These are phyloP conservation scores for Candoia aspera DNA, from an alignment of 2,113 vertebrate genomes.

Conservation along the genomic window DNA sequence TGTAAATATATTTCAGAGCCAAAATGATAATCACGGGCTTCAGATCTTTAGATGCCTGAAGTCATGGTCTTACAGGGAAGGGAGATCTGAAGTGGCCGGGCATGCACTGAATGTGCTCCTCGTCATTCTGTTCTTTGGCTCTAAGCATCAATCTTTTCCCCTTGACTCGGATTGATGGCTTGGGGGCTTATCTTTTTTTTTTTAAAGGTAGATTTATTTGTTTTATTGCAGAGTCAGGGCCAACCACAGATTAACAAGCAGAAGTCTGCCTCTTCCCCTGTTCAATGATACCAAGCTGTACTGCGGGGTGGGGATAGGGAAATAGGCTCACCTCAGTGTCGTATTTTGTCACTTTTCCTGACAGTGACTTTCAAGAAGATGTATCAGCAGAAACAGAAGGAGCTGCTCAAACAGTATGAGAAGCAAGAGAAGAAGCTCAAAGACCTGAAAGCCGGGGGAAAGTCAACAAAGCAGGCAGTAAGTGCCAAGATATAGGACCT, in stretches of 20 bases:
- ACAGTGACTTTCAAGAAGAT: slow-evolving; percentile 94
- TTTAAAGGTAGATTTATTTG: neutral
- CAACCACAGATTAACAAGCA: neutral
- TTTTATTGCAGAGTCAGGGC: neutral
- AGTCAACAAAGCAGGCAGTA: slow-evolving; percentile 91
- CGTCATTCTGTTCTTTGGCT: too few relatives aligned
- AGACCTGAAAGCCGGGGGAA: slow-evolving; percentile 89
- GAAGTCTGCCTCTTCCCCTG: neutral
- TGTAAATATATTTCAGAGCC: too few relatives aligned
- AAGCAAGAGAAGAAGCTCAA: slow-evolving; percentile 92
- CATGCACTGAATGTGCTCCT: too few relatives aligned
- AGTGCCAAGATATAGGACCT: slow-evolving; percentile 40
- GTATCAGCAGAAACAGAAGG: slow-evolving; percentile 93
- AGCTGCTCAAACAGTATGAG: slow-evolving; percentile 89
- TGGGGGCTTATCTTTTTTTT: too few relatives aligned
- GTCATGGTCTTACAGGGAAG: neutral
- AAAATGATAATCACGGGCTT: too few relatives aligned
- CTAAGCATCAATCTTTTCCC: too few relatives aligned
- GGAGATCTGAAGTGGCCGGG: neutral
- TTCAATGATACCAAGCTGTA: neutral
- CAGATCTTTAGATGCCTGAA: too few relatives aligned
- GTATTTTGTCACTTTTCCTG: neutral
- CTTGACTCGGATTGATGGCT: too few relatives aligned
- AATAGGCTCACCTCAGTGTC: neutral
- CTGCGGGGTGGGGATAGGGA: neutral